Conservation (phyloP, 2,797 vertebrate genomes). For the Gephyroberyx darwinii region DNA sequence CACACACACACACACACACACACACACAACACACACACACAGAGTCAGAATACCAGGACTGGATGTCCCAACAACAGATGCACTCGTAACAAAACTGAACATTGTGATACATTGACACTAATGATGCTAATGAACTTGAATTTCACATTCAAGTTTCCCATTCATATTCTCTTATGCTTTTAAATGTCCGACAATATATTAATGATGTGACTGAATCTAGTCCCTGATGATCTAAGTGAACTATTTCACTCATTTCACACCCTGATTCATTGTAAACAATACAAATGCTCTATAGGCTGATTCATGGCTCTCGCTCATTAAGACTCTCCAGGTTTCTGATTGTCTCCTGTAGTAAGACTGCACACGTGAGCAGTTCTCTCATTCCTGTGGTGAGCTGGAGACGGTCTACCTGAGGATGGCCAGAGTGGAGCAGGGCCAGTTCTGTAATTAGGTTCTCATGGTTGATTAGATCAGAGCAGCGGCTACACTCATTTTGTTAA, state of each 20-base stretch:
- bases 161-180: background rate
- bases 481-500: slow-evolving; percentile 71
- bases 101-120: background rate
- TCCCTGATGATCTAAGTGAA: slow-evolving; percentile 5
- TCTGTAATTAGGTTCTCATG: slow-evolving; percentile 75
- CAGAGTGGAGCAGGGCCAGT: slow-evolving; percentile 40
- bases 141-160: background rate
- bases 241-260: slow-evolving; percentile 13
- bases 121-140: background rate
- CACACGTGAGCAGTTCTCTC: slow-evolving; percentile 37
- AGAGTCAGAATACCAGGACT: background rate
- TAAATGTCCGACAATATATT: background rate
- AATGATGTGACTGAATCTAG: slow-evolving; percentile 5
- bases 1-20: slow-evolving; percentile 1
- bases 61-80: background rate
- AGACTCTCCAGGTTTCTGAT: slow-evolving; percentile 32
- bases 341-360: background rate
- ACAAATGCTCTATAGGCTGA: slow-evolving; percentile 19
- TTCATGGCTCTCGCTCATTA: slow-evolving; percentile 48
- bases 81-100: background rate
- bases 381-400: slow-evolving; percentile 57
- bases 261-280: slow-evolving; percentile 22
- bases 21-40: background rate
- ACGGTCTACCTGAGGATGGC: slow-evolving; percentile 54
- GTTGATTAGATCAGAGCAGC: slow-evolving; percentile 76